Percentiles rank a stretch among this genome's conserved stretches.
Conservation (phyloP, 2,113 vertebrate species). For the Amphiprion ocellaris region DNA sequence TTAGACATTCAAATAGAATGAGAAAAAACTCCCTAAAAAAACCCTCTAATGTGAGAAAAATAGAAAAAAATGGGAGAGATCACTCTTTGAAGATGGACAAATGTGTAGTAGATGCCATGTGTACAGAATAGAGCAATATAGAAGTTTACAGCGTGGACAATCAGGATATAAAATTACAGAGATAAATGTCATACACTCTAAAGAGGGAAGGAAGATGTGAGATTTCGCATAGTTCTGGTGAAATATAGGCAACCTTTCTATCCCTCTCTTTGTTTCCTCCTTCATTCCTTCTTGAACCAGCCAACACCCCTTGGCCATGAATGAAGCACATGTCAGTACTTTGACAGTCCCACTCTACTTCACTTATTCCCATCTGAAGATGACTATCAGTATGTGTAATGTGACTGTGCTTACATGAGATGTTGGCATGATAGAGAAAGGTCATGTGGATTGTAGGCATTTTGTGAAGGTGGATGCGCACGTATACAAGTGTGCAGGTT, state of each 20-base stretch:
- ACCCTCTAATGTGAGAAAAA: too few relatives aligned
- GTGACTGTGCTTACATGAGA: constrained; percentile 7
- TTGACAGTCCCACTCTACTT: constrained; percentile 80
- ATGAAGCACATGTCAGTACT: constrained; percentile 74
- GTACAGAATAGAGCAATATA: too few relatives aligned
- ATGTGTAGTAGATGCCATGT: too few relatives aligned
- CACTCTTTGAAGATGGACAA: too few relatives aligned
- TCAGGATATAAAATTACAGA: neutral
- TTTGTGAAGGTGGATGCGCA: constrained; percentile 75
- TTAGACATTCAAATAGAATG: too few relatives aligned
- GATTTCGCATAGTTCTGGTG: constrained; percentile 7
- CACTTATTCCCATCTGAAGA: constrained; percentile 86
- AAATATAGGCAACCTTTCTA: constrained; percentile 38
- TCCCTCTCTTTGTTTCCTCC: constrained; percentile 44
- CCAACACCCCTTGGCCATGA: constrained; percentile 72
- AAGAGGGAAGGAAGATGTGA: neutral
- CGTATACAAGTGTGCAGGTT: constrained; percentile 82
- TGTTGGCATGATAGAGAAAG: constrained; percentile 31
- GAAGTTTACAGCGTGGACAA: too few relatives aligned
- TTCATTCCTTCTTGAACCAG: constrained; percentile 69
- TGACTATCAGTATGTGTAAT: constrained; percentile 78
- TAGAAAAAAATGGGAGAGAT: too few relatives aligned
- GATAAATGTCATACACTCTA: constrained; percentile 6
- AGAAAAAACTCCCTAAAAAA: too few relatives aligned
- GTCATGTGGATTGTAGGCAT: constrained; percentile 29